phyloP scores from a whole-genome alignment of 2,797 vertebrate genomes.

The Bovichtus diacanthus region DNA sequence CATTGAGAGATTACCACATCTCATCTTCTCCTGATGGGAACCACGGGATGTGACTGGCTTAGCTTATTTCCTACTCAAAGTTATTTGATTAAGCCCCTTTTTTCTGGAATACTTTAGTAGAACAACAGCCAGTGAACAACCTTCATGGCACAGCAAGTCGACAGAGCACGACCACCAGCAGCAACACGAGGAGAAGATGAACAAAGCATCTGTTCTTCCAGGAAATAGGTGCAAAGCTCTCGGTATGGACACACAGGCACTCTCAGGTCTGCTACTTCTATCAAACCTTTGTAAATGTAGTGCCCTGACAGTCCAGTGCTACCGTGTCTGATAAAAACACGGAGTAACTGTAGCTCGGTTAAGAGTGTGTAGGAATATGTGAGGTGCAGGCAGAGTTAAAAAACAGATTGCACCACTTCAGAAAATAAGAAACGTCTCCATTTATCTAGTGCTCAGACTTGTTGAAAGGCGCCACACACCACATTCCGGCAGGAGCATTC shows the following conservation, averaged over 20 bases:
- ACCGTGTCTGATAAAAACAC: conserved; percentile 25
- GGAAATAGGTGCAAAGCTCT: conserved; percentile 51
- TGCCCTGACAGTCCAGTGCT: conserved; percentile 3
- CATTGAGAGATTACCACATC: conserved; percentile 47
- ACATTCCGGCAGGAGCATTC: conserved; percentile 13
- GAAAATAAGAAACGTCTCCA: conserved; percentile 6
- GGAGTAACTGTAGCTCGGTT: conserved; percentile 5
- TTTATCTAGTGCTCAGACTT: conserved; percentile 17
- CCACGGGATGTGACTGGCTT: conserved; percentile 23
- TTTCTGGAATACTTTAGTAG: not conserved
- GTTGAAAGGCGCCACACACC: conserved; percentile 2
- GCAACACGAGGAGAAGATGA: conserved; percentile 47
- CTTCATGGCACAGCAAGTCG: conserved; percentile 36
- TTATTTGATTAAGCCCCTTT: conserved; percentile 53
- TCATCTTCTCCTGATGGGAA: conserved; percentile 40
- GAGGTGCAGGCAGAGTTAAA: not conserved
- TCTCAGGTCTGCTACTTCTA: conserved; percentile 59
- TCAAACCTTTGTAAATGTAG: conserved; percentile 33
- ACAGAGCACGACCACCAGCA: conserved; percentile 17
- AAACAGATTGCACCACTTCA: conserved; percentile 17
- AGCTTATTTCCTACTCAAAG: conserved; percentile 38
- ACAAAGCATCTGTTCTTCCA: conserved; percentile 71
- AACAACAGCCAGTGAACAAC: conserved; percentile 38
- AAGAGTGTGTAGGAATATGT: not conserved
- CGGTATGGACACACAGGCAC: conserved; percentile 23